These are phyloP conservation scores for Diarsia brunnea DNA, from an alignment of 2,888 invertebrate genomes.

Conservation along the genomic window DNA sequence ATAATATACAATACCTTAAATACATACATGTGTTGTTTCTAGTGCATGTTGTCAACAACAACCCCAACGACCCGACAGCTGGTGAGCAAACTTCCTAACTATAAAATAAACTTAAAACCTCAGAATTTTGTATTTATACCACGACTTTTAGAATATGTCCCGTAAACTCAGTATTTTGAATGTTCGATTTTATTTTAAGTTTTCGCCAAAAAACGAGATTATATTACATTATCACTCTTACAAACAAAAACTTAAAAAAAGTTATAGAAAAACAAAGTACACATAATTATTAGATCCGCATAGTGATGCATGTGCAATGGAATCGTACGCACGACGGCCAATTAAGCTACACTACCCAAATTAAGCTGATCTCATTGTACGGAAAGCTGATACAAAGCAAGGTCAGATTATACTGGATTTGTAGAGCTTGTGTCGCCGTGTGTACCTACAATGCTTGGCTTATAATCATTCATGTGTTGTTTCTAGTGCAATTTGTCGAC, in stretches of 20 bases:
- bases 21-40: too few relatives aligned
- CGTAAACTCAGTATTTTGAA: neutral
- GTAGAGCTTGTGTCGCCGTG: too few relatives aligned
- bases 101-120: neutral
- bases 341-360: too few relatives aligned
- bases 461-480: slow-evolving; percentile 2
- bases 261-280: neutral
- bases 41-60: slow-evolving; percentile 24
- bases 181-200: neutral
- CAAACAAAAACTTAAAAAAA: neutral
- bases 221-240: neutral
- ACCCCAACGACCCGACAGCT: slow-evolving; percentile 6
- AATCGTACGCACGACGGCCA: too few relatives aligned
- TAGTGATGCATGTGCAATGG: neutral
- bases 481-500: slow-evolving; percentile 35
- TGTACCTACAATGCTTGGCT: slow-evolving; percentile 2
- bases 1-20: too few relatives aligned
- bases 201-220: neutral
- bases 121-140: too few relatives aligned
- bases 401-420: too few relatives aligned
- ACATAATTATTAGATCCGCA: neutral
- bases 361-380: too few relatives aligned
- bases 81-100: neutral
- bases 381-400: too few relatives aligned
- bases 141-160: neutral